Conservation (phyloP, 2,113 vertebrate species). For the Bufo bufo region DNA sequence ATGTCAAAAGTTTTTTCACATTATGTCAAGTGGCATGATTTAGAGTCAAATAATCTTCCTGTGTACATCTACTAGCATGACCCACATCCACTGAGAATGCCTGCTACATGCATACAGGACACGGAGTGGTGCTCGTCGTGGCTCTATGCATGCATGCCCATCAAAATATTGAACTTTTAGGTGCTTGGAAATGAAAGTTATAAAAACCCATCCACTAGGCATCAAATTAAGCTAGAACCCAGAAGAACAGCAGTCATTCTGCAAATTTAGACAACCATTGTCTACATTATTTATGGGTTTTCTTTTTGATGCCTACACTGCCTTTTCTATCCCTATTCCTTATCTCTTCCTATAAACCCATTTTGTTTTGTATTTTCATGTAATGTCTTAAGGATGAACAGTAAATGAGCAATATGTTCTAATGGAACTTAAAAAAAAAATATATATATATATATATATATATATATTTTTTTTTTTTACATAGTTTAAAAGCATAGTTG, state of each 20-base stretch:
- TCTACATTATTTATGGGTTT: slow-evolving; percentile 72
- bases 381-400: not conserved
- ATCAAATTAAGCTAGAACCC: slow-evolving; percentile 71
- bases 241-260: slow-evolving; percentile 65
- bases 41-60: slow-evolving; percentile 99
- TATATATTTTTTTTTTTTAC: not conserved
- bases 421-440: not conserved
- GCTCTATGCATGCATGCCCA: slow-evolving; percentile 81
- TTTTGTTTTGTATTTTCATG: slow-evolving; percentile 63
- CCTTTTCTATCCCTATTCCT: slow-evolving; percentile 72
- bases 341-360: slow-evolving; percentile 66
- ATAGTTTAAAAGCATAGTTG: not conserved
- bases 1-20: slow-evolving; percentile 99
- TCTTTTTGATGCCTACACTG: slow-evolving; percentile 80
- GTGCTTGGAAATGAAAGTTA: slow-evolving; percentile 68
- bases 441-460: too few species aligned
- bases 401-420: too few species aligned
- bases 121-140: slow-evolving; percentile 70
- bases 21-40: slow-evolving; percentile 99
- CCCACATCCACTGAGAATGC: slow-evolving; percentile 93
- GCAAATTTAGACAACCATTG: slow-evolving; percentile 49
- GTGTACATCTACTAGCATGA: slow-evolving; percentile 99
- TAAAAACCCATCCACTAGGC: slow-evolving; percentile 74
- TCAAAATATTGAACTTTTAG: slow-evolving; percentile 74
- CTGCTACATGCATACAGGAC: slow-evolving; percentile 88